Evolutionary conservation across 2,888 invertebrate species (phyloP).

Genomic region (Athalia rosae): DNA sequence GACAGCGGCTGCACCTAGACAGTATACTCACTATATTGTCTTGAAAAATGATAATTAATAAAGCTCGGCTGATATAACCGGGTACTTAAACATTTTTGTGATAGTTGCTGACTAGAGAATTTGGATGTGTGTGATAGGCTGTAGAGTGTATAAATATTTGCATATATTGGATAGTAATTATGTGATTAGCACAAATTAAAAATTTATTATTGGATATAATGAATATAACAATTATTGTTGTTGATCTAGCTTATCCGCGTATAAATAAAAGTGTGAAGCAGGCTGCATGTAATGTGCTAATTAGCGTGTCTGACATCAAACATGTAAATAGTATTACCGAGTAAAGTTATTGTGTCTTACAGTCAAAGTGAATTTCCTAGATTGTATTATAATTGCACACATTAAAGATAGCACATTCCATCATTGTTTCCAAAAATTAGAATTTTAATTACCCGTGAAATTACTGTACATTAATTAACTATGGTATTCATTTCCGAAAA

Average conservation of each 20-base stretch:
- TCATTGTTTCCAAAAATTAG: neutral
- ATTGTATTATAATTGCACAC: slow-evolving; percentile 17
- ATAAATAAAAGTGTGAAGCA: neutral
- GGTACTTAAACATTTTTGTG: slow-evolving; percentile 34
- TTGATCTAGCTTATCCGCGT: slow-evolving; percentile 32
- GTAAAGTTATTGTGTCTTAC: neutral
- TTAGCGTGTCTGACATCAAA: neutral
- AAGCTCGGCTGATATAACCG: slow-evolving; percentile 33
- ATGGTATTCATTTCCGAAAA: no score
- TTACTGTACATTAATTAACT: no score
- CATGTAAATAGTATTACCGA: slow-evolving; percentile 33
- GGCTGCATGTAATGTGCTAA: slow-evolving; percentile 6
- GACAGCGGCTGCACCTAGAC: slow-evolving; percentile 15
- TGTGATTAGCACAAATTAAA: slow-evolving; percentile 28
- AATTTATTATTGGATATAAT: slow-evolving; percentile 23
- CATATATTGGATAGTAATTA: slow-evolving; percentile 11
- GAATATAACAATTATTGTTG: slow-evolving; percentile 35
- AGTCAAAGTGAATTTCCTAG: neutral
- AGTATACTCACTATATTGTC: slow-evolving; percentile 17
- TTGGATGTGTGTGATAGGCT: slow-evolving; percentile 44
- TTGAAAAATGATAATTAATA: slow-evolving; percentile 26
- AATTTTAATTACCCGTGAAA: neutral
- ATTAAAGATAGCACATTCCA: slow-evolving; percentile 38
- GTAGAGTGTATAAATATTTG: slow-evolving; percentile 41
- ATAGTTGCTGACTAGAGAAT: slow-evolving; percentile 46